Evolutionary conservation across 2,888 invertebrate species (phyloP), one percentile per base, ranked within the genome.

Genomic region (Chymomyza fuscimana): DNA sequence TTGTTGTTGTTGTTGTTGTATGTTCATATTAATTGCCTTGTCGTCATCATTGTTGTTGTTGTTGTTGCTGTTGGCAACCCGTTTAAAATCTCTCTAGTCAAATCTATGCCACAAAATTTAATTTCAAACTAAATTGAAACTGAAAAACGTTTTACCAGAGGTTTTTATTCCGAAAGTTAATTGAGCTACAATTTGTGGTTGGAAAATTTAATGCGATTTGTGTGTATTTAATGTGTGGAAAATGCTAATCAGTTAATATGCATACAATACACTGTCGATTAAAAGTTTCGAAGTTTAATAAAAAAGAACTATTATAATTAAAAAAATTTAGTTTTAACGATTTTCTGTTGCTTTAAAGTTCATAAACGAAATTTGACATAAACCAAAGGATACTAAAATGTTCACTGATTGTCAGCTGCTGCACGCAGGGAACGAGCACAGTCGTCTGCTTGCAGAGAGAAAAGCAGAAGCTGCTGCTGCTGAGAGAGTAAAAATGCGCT

Each of bases 1-100:
- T 58, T 22, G 16, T 54, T 60, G 58, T 59, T 25, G 36, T 52
- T 25, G 25, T 59, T 63, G 56, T 59, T 25, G 10, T 46, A 46
- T 46, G 40, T 46, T 46, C 40, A 46, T 46, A 46, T 46, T 46
- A 46, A 46, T 46, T 46, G 40, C 40, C 40, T 46, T 46, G 40
- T 46, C 40, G 40, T 46, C 40, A 46, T 15, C 40, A 7, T 12
- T 2, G 4, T 12, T 12, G 22, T 12, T 25, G 15, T 63, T 22
- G 50, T 12, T 46, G 40, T 46, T 46, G 40, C 9, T 40, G 40
- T 12, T 12, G 40, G 40, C 40, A 46, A 46, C 40, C 12, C 40
- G 40, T 46, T 46, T 46, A 46, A 46, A 46, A 46, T 46, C 40
- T 46, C 40, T 12, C 40, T 12, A 46, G 40, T 4, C 40, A 46